phyloP scores from a whole-genome alignment of 2,888 invertebrate species.

The Metacarcinus magister region DNA sequence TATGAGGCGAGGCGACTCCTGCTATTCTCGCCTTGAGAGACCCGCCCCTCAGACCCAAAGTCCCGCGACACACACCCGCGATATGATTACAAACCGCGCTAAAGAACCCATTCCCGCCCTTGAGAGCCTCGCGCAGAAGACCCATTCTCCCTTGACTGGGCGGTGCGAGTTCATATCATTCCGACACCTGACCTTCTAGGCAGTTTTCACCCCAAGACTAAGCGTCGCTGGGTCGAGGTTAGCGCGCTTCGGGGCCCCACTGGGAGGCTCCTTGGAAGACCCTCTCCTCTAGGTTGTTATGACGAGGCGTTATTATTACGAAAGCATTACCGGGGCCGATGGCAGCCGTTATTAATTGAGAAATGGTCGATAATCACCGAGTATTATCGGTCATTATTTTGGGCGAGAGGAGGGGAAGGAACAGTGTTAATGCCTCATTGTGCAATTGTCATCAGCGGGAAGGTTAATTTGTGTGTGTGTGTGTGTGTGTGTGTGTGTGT shows the following conservation, averaged over 20 bases:
- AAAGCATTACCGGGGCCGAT: constrained; percentile 21
- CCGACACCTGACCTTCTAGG: too few species aligned
- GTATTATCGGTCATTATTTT: constrained; percentile 58
- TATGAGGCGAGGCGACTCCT: neutral
- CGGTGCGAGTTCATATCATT: too few species aligned
- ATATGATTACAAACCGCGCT: too few species aligned
- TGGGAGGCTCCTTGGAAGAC: constrained; percentile 26
- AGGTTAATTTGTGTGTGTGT: neutral
- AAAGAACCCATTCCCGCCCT: constrained; percentile 20
- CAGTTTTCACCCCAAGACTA: too few species aligned
- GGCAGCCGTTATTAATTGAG: constrained; percentile 56
- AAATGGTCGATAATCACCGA: constrained; percentile 37
- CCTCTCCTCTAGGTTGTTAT: constrained; percentile 30
- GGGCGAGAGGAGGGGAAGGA: constrained; percentile 4
- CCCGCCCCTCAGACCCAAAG: neutral
- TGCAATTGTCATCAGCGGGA: neutral
- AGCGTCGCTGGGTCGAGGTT: too few species aligned
- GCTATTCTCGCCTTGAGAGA: neutral
- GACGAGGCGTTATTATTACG: constrained; percentile 33
- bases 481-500: neutral
- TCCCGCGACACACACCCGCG: neutral
- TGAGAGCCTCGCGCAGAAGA: neutral
- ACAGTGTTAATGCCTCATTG: constrained; percentile 1
- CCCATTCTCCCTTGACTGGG: neutral
- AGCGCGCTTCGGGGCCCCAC: too few species aligned